Evolutionary conservation across 2,888 invertebrate genomes (phyloP).

Genomic region (Sinohyriopsis cumingii): DNA sequence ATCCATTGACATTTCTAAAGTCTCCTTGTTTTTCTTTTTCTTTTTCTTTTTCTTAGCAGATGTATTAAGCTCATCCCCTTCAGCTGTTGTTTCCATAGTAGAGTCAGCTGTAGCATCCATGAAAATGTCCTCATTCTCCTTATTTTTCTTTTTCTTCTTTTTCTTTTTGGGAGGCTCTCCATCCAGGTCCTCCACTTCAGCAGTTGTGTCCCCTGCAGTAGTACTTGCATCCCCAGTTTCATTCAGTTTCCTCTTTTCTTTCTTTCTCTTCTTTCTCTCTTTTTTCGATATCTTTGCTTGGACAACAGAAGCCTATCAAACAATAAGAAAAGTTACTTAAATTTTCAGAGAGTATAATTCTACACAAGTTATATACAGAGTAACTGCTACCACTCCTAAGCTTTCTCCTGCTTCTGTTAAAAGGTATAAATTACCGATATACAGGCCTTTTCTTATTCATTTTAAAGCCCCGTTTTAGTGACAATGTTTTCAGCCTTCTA

Average conservation of each 20-base stretch:
- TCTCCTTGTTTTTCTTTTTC: constrained; percentile 40
- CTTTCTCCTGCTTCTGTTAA: no score
- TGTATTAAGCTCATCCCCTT: constrained; percentile 33
- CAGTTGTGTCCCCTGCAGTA: constrained; percentile 14
- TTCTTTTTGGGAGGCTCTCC: constrained; percentile 36
- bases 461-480: no score
- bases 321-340: neutral
- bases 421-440: no score
- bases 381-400: no score
- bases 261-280: constrained; percentile 64
- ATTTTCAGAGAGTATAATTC: neutral
- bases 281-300: constrained; percentile 56
- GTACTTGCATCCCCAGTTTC: constrained; percentile 12
- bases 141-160: constrained; percentile 50
- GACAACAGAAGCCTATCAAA: constrained; percentile 53
- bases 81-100: constrained; percentile 41
- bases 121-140: constrained; percentile 19
- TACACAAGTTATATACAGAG: no score
- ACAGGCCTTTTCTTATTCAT: no score
- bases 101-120: constrained; percentile 27
- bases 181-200: constrained; percentile 14
- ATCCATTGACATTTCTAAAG: constrained; percentile 2
- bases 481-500: no score
- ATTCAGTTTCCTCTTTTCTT: constrained; percentile 36
- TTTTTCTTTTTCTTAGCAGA: constrained; percentile 55